phyloP scores from a whole-genome alignment of 2,888 invertebrate species.

The Crocallis elinguaria region DNA sequence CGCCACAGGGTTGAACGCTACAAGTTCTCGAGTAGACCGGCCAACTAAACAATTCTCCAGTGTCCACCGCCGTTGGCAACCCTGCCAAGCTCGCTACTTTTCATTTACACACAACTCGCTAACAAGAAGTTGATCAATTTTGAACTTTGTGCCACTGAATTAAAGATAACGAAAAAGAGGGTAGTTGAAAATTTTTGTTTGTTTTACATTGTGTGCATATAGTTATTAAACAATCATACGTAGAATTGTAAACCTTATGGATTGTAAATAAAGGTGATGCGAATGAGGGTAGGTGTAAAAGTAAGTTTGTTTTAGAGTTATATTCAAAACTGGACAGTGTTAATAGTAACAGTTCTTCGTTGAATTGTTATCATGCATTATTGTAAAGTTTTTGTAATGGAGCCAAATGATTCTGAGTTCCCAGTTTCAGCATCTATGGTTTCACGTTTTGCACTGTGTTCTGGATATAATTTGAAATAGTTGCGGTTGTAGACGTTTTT shows the following conservation, averaged over 20 bases:
- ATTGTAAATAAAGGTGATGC: not conserved
- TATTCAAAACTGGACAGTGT: constrained; percentile 70
- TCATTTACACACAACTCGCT: constrained; percentile 8
- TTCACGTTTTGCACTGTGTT: constrained; percentile 18
- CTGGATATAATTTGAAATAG: not conserved
- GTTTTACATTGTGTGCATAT: constrained; percentile 22
- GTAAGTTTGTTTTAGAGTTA: constrained; percentile 45
- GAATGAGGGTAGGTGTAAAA: constrained; percentile 4
- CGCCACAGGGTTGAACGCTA: constrained; percentile 41
- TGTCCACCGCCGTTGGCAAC: constrained; percentile 66
- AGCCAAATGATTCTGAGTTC: constrained; percentile 62
- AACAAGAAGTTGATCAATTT: constrained; percentile 1
- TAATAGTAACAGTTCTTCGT: constrained; percentile 68
- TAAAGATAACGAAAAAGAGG: constrained; percentile 1
- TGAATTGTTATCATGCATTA: constrained; percentile 57
- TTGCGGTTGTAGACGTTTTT: too few relatives aligned
- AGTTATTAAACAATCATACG: not conserved
- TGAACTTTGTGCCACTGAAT: not conserved
- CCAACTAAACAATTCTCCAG: constrained; percentile 77
- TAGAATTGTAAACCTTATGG: not conserved
- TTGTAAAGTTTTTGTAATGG: constrained; percentile 66
- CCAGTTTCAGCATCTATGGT: too few relatives aligned
- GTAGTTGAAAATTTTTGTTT: constrained; percentile 22
- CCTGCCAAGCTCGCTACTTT: constrained; percentile 67
- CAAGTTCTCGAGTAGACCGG: constrained; percentile 45